Evolutionary conservation across 2,797 vertebrate genomes (phyloP).

Genomic region (Glyptemys insculpta): DNA sequence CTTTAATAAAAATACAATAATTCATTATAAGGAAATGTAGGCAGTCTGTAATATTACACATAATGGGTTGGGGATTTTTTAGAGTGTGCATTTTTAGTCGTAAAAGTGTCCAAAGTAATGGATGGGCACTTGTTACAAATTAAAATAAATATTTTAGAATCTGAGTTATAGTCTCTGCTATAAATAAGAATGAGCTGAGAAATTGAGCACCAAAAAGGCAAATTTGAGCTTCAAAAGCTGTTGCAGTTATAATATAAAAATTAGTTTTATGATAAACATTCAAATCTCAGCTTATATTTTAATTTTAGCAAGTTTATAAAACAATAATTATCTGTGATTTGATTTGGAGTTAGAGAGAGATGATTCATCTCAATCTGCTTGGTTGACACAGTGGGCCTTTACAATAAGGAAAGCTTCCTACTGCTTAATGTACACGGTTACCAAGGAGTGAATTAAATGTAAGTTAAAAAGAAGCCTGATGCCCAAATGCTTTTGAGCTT

Average conservation of each 20-base stretch:
- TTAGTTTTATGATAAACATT: neutral
- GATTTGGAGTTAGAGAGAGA: neutral
- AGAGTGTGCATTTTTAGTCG: rapidly evolving
- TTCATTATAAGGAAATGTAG: neutral
- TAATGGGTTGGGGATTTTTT: neutral
- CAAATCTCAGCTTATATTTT: neutral
- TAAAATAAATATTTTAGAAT: neutral
- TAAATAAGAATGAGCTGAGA: rapidly evolving
- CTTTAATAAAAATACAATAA: neutral
- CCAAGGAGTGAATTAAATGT: rapidly evolving
- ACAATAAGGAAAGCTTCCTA: neutral
- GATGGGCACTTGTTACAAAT: neutral
- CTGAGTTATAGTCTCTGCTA: neutral
- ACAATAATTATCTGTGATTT: neutral
- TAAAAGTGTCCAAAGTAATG: neutral
- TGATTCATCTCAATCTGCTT: neutral
- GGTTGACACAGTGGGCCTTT: neutral
- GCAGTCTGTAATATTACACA: rapidly evolving
- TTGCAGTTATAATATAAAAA: rapidly evolving
- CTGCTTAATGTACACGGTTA: neutral
- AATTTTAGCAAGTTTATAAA: neutral
- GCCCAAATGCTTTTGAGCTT: neutral
- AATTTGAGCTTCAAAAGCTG: rapidly evolving
- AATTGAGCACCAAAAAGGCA: rapidly evolving
- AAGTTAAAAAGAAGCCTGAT: neutral